Evolutionary conservation across 1,140 invertebrate species (phyloP).

Genomic region (Pararge aegeria): DNA sequence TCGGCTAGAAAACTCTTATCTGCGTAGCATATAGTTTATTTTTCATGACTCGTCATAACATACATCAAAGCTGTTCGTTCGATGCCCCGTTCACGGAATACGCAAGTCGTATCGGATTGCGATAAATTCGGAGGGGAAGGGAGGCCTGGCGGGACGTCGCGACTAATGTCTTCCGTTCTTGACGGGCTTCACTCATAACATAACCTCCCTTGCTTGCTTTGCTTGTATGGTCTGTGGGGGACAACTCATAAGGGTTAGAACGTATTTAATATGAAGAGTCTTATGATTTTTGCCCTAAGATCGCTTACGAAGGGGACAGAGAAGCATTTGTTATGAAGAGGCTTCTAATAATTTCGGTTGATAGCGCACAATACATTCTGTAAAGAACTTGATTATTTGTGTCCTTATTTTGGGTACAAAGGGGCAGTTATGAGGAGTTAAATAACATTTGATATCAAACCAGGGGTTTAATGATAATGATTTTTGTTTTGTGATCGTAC

Average conservation of each 20-base stretch:
- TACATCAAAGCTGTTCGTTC: conserved; percentile 2
- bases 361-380: not conserved
- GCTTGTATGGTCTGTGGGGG: conserved; percentile 1
- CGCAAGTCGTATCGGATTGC: conserved; percentile 57
- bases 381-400: not conserved
- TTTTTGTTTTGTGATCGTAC: too few relatives aligned
- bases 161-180: conserved; percentile 56
- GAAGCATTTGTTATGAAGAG: not conserved
- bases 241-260: not conserved
- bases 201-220: not conserved
- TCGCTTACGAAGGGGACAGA: not conserved
- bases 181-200: conserved; percentile 41
- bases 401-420: not conserved
- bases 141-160: conserved; percentile 32
- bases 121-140: conserved; percentile 57
- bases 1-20: too few relatives aligned
- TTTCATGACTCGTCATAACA: too few relatives aligned
- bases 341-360: not conserved
- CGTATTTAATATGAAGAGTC: not conserved
- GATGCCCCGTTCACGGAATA: conserved; percentile 4
- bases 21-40: too few relatives aligned
- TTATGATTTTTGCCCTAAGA: not conserved
- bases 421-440: not conserved
- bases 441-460: not conserved
- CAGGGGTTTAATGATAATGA: too few relatives aligned